These are phyloP conservation scores for Drosophila tsacasi DNA, from an alignment of 1,140 invertebrate species.

Conservation along the genomic window DNA sequence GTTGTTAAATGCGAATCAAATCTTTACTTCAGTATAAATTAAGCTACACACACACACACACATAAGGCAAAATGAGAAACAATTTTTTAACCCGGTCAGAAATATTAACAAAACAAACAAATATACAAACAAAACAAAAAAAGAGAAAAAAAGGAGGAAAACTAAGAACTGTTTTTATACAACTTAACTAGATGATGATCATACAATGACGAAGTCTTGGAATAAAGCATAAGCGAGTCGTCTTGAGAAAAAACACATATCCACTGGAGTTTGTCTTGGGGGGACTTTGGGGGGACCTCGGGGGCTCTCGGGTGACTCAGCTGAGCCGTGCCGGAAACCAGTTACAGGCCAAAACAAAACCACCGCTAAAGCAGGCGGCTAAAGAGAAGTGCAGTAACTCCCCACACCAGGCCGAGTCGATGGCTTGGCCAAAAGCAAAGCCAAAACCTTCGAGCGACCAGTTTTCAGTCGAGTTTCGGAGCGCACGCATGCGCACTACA, in stretches of 20 bases:
- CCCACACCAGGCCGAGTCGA: constrained; percentile 41
- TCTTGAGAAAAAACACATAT: constrained; percentile 46
- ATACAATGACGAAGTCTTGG: constrained; percentile 71
- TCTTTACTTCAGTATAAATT: constrained; percentile 80
- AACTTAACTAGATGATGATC: constrained; percentile 73
- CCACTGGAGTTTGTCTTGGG: constrained; percentile 27
- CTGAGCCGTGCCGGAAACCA: constrained; percentile 49
- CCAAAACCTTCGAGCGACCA: constrained; percentile 56
- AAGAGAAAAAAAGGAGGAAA: constrained; percentile 10
- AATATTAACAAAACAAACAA: constrained; percentile 56
- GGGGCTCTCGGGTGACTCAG: constrained; percentile 23
- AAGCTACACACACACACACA: constrained; percentile 57
- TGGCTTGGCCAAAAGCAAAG: constrained; percentile 14
- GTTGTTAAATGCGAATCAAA: constrained; percentile 68
- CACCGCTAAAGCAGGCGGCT: constrained; percentile 31
- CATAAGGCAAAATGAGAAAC: constrained; percentile 63
- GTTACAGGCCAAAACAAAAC: constrained; percentile 62
- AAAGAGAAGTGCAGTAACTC: constrained; percentile 51
- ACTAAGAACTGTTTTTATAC: constrained; percentile 73
- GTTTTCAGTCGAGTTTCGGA: constrained; percentile 61
- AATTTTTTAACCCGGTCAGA: constrained; percentile 78
- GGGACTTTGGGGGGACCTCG: not conserved
- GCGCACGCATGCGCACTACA: constrained; percentile 71
- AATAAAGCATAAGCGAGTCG: constrained; percentile 74
- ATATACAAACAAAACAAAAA: constrained; percentile 29